Base-by-base conservation (phyloP, 1,140 invertebrate species). In the Cecropterus lyciades region DNA sequence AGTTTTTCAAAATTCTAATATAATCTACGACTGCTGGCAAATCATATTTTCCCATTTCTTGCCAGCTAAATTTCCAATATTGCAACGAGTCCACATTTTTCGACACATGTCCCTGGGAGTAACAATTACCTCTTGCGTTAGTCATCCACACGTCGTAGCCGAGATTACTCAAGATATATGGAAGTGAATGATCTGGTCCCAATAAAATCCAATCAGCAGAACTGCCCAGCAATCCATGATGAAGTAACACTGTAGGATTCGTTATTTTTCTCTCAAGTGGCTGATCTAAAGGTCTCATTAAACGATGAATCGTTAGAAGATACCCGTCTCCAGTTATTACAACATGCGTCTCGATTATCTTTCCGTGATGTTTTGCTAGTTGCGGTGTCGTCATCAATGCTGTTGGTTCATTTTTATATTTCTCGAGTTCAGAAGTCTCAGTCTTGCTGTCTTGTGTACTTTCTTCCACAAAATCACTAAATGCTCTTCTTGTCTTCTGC, bases 181-280 rank as follows among this genome's bases (percentile, higher is more conserved):
- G 93, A 79, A 95, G 77, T n/a, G 93, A 94, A 73, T 93, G 94
- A 52, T 94, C 84, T 4, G 93, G 92, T 14, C 95, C 95, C 69
- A 95, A 93, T 13, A 96, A 84, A 14, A 97, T 93, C 94, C 94
- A 98, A 85, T 96, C 95, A 0, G 95, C 94, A 0, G 96, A 96
- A 75, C 95, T 95, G 2, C 94, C 95, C 0, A 97, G 82, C 6
- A 97, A 87, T 0, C 97, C 97, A 82, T 97, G 97, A 78, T 97
- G 96, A 1, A 97, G 80, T 37, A 95, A 93, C 6, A 96, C 93
- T 46, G 81, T 80, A 45, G 67, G 33, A 30, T 84, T 64, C 6
- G 71, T 46, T 16, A 84, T 13, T 13, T 80, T 70, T 16, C 8
- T 13, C 8, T 17, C n/a, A 10, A 30, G 42, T 63, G 14, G 16